Conservation (phyloP, 2,797 vertebrate species). For the Linurgus olivaceus region DNA sequence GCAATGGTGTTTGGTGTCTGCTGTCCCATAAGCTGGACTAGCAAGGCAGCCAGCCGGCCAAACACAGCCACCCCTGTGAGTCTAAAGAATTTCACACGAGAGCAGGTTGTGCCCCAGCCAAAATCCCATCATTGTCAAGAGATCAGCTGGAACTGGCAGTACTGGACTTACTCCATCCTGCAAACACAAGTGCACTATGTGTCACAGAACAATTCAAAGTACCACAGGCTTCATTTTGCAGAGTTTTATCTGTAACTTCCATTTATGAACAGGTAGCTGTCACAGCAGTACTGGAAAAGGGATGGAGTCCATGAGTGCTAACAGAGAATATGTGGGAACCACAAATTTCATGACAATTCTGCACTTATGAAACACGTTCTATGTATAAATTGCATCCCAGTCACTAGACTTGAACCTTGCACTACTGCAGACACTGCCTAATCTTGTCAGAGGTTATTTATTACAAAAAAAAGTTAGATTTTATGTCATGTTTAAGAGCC, state of each 20-base stretch:
- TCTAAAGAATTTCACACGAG: neutral
- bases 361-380: neutral
- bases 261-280: neutral
- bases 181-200: fast-evolving
- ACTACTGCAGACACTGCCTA: neutral
- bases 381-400: neutral
- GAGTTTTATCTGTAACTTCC: neutral
- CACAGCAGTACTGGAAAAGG: neutral
- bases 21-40: neutral
- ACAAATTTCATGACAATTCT: neutral
- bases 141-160: neutral
- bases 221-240: neutral
- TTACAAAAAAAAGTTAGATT: neutral
- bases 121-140: neutral
- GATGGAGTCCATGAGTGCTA: neutral
- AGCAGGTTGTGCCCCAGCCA: neutral
- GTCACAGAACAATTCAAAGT: neutral
- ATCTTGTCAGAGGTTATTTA: neutral
- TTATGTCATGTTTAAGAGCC: neutral
- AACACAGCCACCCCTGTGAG: neutral
- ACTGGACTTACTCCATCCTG: neutral
- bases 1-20: fast-evolving
- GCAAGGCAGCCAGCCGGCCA: neutral
- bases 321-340: neutral
- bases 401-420: neutral